A percentile compares a stretch with the other conserved stretches of the same genome.
Conservation (phyloP, 2,113 vertebrate species). For the Baryphthengus martii region DNA sequence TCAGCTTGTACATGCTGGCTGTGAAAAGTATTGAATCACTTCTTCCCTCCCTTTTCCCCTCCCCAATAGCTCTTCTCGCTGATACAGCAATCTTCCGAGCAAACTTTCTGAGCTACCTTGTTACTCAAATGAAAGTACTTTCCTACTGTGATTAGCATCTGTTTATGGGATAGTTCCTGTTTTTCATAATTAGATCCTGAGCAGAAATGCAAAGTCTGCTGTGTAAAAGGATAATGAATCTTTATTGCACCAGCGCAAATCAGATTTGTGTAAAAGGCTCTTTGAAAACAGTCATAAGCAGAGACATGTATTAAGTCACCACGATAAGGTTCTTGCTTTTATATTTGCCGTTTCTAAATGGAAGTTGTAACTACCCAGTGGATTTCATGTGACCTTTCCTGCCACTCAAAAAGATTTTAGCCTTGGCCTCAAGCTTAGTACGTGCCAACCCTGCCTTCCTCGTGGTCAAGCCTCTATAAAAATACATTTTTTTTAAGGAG, state of each 20-base stretch:
- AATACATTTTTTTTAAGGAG: constrained; percentile 2
- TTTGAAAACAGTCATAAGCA: constrained; percentile 75
- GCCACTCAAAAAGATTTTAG: constrained; percentile 72
- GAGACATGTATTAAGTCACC: constrained; percentile 70
- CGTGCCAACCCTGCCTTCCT: constrained; percentile 68
- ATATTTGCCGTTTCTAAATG: constrained; percentile 71
- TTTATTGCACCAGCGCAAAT: constrained; percentile 77
- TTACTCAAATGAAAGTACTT: constrained; percentile 60
- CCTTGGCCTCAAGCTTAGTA: constrained; percentile 79
- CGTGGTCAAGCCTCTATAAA: constrained; percentile 69
- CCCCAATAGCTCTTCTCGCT: neutral
- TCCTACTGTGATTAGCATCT: constrained; percentile 68
- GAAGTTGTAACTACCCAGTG: constrained; percentile 71
- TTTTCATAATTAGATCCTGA: constrained; percentile 74
- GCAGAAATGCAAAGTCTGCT: constrained; percentile 71
- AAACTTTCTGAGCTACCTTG: constrained; percentile 56
- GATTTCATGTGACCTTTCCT: constrained; percentile 80
- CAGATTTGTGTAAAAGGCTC: constrained; percentile 76
- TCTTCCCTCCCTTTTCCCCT: neutral
- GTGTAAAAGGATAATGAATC: constrained; percentile 76
- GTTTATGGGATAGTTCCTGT: constrained; percentile 72
- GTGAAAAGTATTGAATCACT: neutral
- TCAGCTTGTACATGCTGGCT: neutral
- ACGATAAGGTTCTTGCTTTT: constrained; percentile 63
- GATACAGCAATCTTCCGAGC: neutral